Base-by-base conservation (phyloP, 1,140 invertebrate genomes). In the Caerostris extrusa region DNA sequence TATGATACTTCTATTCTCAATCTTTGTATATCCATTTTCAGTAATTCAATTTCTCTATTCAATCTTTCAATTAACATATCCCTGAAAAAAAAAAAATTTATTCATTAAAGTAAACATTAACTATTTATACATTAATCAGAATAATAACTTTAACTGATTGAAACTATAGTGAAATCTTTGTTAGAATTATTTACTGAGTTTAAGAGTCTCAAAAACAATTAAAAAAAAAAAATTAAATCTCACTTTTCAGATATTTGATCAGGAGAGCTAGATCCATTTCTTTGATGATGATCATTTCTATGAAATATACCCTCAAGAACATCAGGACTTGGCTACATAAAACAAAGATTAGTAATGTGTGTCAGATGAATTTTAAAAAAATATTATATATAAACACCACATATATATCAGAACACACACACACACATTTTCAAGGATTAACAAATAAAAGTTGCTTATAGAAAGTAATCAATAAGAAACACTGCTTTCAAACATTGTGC, bases 51-150 rank as follows among this genome's bases (percentile, higher is more conserved):
- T 96, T 98, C 98, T 95, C 97, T 97, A 95, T 97, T 97, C 60
- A 98, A 96, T 95, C 98, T 97, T 93, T 98, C 97, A 95, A 99
- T 98, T n/a, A 98, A 96, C 94, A 97, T 97, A 95, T 98, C 98
- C 94, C 98, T 97, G 95, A 12, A 96, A 95, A 95, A 53, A 89
- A 67, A 69, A 94, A 93, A 81, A 81, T 10, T 7, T 3, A 83
- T 56, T 14, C 5, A n/a, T 83, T 10, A 7, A 61, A 64, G 12
- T 64, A 64, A 64, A 64, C 12, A 2, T 64, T 64, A 64, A 5
- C 0, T 14, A 64, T 64, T 64, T 64, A 64, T 7, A 60, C 60
- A 10, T 61, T 10, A 61, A 14, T 61, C 60, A 61, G 17, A 17
- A 64, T 17, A 34, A 34, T 34, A 34, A 34, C 34, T 34, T 34